A percentile compares a stretch with the other conserved stretches of the same genome.
Evolutionary conservation across 2,113 vertebrate genomes (phyloP).

Genomic region (Trogon surrucura): DNA sequence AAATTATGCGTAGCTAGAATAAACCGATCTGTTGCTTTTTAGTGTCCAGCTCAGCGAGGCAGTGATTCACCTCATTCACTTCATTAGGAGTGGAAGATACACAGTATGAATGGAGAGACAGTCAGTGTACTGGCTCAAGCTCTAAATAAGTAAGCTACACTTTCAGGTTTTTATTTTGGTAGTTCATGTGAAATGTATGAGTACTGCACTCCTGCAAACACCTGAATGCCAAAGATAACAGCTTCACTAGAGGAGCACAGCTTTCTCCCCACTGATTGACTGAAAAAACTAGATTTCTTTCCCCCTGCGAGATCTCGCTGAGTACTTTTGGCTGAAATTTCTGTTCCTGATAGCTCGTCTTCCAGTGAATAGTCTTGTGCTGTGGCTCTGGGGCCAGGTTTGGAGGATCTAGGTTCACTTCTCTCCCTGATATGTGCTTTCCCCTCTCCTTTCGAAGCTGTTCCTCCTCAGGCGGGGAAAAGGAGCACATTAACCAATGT

Average conservation of each 20-base stretch:
- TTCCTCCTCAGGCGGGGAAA: neutral
- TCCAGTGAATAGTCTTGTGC: neutral
- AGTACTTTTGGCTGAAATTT: neutral
- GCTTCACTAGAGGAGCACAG: neutral
- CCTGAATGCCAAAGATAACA: neutral
- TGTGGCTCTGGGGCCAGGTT: neutral
- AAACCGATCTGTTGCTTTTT: neutral
- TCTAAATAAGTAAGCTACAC: neutral
- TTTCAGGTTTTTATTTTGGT: neutral
- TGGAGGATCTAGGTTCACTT: neutral
- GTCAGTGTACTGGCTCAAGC: neutral
- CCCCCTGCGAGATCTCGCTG: fast-evolving
- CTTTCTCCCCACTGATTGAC: neutral
- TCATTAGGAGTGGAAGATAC: neutral
- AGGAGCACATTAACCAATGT: fast-evolving
- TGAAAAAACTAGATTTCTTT: neutral
- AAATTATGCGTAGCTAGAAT: neutral
- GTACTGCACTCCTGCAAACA: neutral
- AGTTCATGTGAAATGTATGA: neutral
- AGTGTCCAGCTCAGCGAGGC: neutral
- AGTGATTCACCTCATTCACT: neutral
- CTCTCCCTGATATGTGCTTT: neutral
- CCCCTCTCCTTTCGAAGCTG: neutral
- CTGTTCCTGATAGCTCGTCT: neutral
- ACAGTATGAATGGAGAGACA: neutral